Base-by-base conservation (phyloP, 1,140 invertebrate species). In the Dendroctonus ponderosae region DNA sequence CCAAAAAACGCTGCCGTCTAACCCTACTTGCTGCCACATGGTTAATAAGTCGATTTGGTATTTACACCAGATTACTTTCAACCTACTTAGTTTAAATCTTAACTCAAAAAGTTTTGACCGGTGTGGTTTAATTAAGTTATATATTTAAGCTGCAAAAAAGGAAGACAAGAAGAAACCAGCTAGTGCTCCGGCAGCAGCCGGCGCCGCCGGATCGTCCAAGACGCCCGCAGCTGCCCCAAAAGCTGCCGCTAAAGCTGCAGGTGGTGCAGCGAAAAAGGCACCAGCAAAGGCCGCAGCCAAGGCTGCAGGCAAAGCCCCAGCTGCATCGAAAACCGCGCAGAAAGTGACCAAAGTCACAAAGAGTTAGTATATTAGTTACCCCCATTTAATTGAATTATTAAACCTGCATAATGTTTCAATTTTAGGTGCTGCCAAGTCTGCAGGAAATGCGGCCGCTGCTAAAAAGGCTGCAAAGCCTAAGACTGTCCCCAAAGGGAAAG, bases 101-200 rank as follows among this genome's bases (percentile, higher is more conserved):
- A n/a, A n/a, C n/a, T n/a, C n/a, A n/a, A n/a, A n/a, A n/a, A n/a
- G n/a, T n/a, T n/a, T n/a, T n/a, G n/a, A n/a, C n/a, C n/a, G n/a
- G n/a, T n/a, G n/a, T n/a, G n/a, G n/a, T n/a, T n/a, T n/a, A n/a
- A n/a, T 76, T 69, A 74, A 72, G 71, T 71, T 56, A 70, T 44
- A 60, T 67, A 51, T 65, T 76, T 72, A 66, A 82, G 80, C 77
- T 56, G 74, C 76, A 37, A 87, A 87, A 70, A 77, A 84, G 51
- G 82, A 84, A 50, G 86, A 87, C 66, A 88, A 88, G 72, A 88
- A 89, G 73, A 79, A 67, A 77, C 80, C 75, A 46, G 77, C 81
- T 54, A 75, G 78, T 8, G 82, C 82, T 62, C 74, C 79, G 54
- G 74, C 79, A 42, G 75, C 77, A 59, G 56, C 80, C 44, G 77